Evolutionary conservation across 2,113 vertebrate genomes (phyloP).

Genomic region (Platichthys stellatus): DNA sequence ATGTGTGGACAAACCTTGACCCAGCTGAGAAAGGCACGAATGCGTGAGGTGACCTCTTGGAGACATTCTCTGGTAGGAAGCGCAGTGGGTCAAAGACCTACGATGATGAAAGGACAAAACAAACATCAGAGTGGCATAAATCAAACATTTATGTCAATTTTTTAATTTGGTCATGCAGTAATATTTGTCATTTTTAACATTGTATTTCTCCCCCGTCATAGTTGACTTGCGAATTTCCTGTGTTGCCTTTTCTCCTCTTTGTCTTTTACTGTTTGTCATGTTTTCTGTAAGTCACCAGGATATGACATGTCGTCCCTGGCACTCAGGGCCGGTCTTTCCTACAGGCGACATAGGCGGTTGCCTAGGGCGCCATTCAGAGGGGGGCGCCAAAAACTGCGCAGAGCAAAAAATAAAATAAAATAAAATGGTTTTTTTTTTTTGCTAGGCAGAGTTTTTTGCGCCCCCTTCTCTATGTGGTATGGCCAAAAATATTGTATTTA

Average conservation of each 20-base stretch:
- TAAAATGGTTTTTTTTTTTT: too few relatives aligned
- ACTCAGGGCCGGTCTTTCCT: too few relatives aligned
- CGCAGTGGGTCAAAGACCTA: slow-evolving; percentile 91
- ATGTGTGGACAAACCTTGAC: slow-evolving; percentile 76
- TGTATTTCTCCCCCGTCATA: too few relatives aligned
- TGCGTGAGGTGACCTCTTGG: slow-evolving; percentile 85
- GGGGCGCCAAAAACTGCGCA: too few relatives aligned
- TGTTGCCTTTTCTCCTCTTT: background rate
- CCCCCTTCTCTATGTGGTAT: too few relatives aligned
- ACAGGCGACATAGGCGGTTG: too few relatives aligned
- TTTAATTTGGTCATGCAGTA: background rate
- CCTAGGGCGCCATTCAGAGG: too few relatives aligned
- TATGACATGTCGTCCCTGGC: background rate
- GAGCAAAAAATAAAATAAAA: too few relatives aligned
- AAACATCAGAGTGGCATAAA: background rate
- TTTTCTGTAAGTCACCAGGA: background rate
- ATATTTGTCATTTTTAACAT: too few relatives aligned
- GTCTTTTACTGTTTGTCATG: background rate
- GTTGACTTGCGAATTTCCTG: background rate
- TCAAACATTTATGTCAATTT: background rate
- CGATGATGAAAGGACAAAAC: background rate
- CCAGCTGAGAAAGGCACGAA: slow-evolving; percentile 91
- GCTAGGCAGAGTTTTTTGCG: too few relatives aligned
- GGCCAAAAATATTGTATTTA: too few relatives aligned
- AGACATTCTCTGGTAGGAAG: slow-evolving; percentile 88